A percentile compares a stretch with the other conserved stretches of the same genome.
Evolutionary conservation across 2,888 invertebrate genomes (phyloP).

Genomic region (Chorisops tibialis): DNA sequence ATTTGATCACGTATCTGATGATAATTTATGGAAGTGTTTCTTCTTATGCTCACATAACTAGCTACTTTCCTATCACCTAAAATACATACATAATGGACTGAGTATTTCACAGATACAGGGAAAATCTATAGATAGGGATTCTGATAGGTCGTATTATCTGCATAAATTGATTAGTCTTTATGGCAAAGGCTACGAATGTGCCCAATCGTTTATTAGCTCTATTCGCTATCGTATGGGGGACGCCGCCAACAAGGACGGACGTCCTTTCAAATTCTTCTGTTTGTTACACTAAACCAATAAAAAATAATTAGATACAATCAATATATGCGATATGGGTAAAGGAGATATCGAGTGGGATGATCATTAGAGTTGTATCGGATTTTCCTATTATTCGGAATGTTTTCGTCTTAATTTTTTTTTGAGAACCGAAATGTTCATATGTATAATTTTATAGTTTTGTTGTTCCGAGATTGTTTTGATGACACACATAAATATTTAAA

Average conservation of each 20-base stretch:
- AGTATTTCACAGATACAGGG: neutral
- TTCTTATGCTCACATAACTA: neutral
- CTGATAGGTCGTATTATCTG: constrained; percentile 31
- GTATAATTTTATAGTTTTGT: no score
- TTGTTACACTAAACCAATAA: constrained; percentile 15
- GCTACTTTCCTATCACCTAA: constrained; percentile 4
- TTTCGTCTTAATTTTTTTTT: no score
- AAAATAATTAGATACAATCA: constrained; percentile 28
- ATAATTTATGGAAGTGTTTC: constrained; percentile 31
- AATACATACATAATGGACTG: constrained; percentile 2
- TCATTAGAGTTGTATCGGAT: no score
- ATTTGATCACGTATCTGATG: constrained; percentile 33
- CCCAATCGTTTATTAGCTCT: constrained; percentile 20
- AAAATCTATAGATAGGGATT: neutral
- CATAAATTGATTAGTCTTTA: constrained; percentile 34
- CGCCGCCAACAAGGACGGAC: neutral
- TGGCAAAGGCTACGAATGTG: constrained; percentile 13
- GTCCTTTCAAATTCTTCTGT: neutral
- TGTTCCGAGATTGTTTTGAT: no score
- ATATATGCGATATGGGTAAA: neutral
- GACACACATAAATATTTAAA: no score
- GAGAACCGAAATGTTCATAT: no score
- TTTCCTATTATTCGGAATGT: no score
- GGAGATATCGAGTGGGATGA: no score
- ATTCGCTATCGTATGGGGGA: neutral